phyloP scores from a whole-genome alignment of 2,113 vertebrate genomes.

The Chamaetylas fuelleborni region DNA sequence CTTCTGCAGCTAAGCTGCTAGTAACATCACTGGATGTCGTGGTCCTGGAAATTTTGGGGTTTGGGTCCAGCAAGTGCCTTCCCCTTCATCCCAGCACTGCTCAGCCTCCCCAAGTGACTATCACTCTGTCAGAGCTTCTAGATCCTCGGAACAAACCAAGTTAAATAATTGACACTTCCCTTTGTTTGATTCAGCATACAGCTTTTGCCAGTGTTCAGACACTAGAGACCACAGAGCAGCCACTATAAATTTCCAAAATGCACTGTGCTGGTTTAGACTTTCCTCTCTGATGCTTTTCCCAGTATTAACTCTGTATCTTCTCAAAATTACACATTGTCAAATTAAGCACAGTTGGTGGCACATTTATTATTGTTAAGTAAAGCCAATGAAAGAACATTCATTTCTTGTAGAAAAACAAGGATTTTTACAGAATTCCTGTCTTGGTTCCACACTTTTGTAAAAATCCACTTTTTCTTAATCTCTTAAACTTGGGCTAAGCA shows the following conservation, averaged over 20 bases:
- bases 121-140: not conserved
- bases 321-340: not conserved
- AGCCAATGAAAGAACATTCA: not conserved
- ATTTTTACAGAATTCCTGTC: not conserved
- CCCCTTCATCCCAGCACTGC: not conserved
- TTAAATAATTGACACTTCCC: not conserved
- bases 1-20: not conserved
- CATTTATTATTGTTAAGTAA: not conserved
- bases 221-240: not conserved
- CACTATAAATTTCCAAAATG: not conserved
- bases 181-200: not conserved
- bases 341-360: slow-evolving; percentile 12
- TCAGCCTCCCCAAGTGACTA: not conserved
- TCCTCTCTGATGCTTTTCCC: not conserved
- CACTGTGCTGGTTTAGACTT: not conserved
- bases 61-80: not conserved
- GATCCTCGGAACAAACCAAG: not conserved
- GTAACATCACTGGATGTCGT: not conserved
- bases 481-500: slow-evolving; percentile 69
- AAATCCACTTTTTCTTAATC: slow-evolving; percentile 56
- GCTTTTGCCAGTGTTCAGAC: not conserved
- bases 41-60: not conserved
- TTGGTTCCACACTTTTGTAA: not conserved
- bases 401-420: not conserved
- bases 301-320: not conserved